Percentiles rank a stretch among this genome's conserved stretches.
phyloP scores from a whole-genome alignment of 2,888 invertebrate species.

The Autographa gamma region DNA sequence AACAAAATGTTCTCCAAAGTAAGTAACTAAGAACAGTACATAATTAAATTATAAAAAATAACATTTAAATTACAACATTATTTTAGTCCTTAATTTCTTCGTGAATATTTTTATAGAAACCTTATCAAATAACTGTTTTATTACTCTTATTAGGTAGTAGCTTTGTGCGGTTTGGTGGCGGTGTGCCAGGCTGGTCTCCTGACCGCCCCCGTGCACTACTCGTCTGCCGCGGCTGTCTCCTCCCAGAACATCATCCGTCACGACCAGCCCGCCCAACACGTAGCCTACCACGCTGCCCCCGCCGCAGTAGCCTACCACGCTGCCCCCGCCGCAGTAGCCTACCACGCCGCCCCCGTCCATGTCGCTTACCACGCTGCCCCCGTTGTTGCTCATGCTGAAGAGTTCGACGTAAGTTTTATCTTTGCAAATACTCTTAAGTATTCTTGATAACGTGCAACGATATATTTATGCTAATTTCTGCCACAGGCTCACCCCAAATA shows the following conservation, averaged over 20 bases:
- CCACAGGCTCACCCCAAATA: constrained; percentile 75
- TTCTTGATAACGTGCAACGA: no score
- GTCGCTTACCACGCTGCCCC: constrained; percentile 59
- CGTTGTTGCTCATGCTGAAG: constrained; percentile 62
- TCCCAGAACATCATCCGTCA: constrained; percentile 65
- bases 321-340: constrained; percentile 42
- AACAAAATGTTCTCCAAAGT: constrained; percentile 78
- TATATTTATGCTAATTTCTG: constrained; percentile 21
- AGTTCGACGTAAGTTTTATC: constrained; percentile 35
- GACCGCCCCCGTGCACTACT: constrained; percentile 71
- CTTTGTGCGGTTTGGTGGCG: constrained; percentile 68
- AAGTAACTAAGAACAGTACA: constrained; percentile 51
- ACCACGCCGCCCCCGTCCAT: constrained; percentile 8
- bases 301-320: constrained; percentile 55
- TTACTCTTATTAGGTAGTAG: constrained; percentile 70
- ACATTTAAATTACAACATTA: neutral
- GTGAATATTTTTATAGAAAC: no score
- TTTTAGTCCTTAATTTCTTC: neutral
- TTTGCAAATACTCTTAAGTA: no score
- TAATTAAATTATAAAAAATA: neutral
- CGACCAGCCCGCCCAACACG: constrained; percentile 64
- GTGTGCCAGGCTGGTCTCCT: constrained; percentile 71
- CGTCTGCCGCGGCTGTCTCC: constrained; percentile 70
- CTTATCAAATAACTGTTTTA: neutral
- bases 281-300: constrained; percentile 53